Percentiles rank a stretch among this genome's conserved stretches.
Evolutionary conservation across 1,140 invertebrate genomes (phyloP).

Genomic region (Thalassaphorura encarpata): DNA sequence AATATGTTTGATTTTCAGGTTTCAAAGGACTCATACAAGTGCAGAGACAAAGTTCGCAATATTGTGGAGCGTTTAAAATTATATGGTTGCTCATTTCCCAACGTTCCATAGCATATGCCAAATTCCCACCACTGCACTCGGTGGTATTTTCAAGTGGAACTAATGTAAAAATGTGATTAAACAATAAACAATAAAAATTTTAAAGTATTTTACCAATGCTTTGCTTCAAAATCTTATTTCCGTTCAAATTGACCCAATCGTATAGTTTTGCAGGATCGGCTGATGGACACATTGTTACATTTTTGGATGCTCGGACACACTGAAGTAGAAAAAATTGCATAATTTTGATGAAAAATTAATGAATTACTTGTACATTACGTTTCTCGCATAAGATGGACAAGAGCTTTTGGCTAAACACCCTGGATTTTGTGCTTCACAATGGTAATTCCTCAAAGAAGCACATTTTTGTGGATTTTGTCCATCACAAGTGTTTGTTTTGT

Average conservation of each 20-base stretch:
- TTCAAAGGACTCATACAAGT: slow-evolving; percentile 11
- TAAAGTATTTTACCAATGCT: neutral
- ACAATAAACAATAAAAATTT: neutral
- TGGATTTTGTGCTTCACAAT: slow-evolving; percentile 3
- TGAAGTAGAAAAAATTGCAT: neutral
- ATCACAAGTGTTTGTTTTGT: too few relatives aligned
- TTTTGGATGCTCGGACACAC: neutral
- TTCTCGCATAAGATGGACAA: slow-evolving; percentile 6
- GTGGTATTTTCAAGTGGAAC: neutral
- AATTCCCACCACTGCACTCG: neutral
- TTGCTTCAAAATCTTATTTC: neutral
- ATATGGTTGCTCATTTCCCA: slow-evolving; percentile 19
- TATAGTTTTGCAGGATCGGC: neutral
- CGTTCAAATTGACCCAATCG: slow-evolving; percentile 7
- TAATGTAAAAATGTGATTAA: neutral
- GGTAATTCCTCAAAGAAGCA: neutral
- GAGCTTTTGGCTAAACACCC: slow-evolving; percentile 3
- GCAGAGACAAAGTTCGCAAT: slow-evolving; percentile 19
- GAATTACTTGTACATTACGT: slow-evolving; percentile 2
- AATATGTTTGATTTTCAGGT: slow-evolving; percentile 3
- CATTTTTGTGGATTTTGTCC: slow-evolving; percentile 3
- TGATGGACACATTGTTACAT: slow-evolving; percentile 11
- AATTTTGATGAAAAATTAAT: neutral
- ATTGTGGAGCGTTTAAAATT: slow-evolving; percentile 3
- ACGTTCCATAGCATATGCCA: neutral